Evolutionary conservation across 2,113 vertebrate species (phyloP), one percentile per base, ranked within the genome.

Genomic region (Butorides virescens): DNA sequence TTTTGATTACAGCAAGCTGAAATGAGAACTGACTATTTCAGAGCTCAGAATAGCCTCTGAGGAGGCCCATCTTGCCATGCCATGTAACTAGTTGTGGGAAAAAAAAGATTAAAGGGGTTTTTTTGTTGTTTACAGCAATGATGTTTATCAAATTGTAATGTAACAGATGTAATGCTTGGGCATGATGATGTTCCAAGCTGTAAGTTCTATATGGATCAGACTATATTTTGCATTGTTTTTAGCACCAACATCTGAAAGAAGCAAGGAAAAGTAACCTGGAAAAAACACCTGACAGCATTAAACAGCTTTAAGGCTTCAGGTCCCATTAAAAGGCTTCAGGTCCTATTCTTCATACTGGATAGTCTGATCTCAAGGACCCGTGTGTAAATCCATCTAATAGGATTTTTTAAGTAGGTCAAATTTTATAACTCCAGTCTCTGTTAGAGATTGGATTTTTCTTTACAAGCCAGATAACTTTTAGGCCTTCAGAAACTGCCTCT

Each of bases 321-420:
- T 76, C 36, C 58, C 76, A 77, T 68, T 82, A 92, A 95, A 95
- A 95, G 50, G 47, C 58, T 61, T 92, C 52, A 62, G 78, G 87
- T 79, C 27, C n/a, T 86, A 5, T 59, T 93, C 90, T 71, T 94
- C 67, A 66, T 22, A 71, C 29, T 91, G 88, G 77, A 78, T 68
- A 88, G 76, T 65, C 17, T 90, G 92, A 94, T 93, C 61, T 81
- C 76, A 86, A 49, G 63, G 13, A 97, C 10, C 47, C 68, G 87
- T 58, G 68, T 74, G 65, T 78, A 95, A 96, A 96, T 93, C 92
- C 91, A 91, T 56, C 91, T 96, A 96, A 96, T 89, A 92, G 96
- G 95, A 97, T 97, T 96, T 96, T 92, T 75, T 97, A 96, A 97
- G 79, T 92, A 96, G 95, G 94, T 95, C 93, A 90, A 92, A 94